Evolutionary conservation across 2,888 invertebrate genomes (phyloP).

Genomic region (Pachydiplax longipennis): DNA sequence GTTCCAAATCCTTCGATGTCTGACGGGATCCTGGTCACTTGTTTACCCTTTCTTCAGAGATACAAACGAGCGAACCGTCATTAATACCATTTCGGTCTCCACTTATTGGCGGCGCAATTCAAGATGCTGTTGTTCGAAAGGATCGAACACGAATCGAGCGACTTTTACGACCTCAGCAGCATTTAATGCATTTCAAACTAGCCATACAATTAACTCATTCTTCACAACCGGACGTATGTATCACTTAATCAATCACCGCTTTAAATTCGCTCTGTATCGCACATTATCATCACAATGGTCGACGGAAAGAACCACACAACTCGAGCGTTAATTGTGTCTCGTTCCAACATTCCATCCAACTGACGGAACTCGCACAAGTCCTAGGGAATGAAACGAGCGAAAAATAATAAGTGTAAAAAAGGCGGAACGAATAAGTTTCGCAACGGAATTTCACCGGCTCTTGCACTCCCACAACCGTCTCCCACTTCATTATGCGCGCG

Average conservation of each 20-base stretch:
- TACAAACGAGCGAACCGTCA: background rate
- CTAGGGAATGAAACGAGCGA: background rate
- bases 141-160: background rate
- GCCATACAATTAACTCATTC: background rate
- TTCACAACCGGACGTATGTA: background rate
- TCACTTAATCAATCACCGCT: background rate
- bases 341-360: background rate
- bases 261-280: background rate
- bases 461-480: background rate
- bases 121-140: background rate
- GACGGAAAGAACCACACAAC: background rate
- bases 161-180: background rate
- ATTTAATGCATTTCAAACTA: background rate
- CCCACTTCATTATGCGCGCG: conserved; percentile 2
- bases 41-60: background rate
- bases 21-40: background rate
- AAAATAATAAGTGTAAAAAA: background rate
- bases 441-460: background rate
- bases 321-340: background rate
- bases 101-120: background rate
- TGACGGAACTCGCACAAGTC: background rate
- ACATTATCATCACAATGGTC: background rate
- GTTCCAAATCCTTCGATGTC: no score
- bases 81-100: background rate
- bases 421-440: background rate